Conservation (phyloP, 64 coral and sea anemone species). For the Stylophora pistillata region DNA sequence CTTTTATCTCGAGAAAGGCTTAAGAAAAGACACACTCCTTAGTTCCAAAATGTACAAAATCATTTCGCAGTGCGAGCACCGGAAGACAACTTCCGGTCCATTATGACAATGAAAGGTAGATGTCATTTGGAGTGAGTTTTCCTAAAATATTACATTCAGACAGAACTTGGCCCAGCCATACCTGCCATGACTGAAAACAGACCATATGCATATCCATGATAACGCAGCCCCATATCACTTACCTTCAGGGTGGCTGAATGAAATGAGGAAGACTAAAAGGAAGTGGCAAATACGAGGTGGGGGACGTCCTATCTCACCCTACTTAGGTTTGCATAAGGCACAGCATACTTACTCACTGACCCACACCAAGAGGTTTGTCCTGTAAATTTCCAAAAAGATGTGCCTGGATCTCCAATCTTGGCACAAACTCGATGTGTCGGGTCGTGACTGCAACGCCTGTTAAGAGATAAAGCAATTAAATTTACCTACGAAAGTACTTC, state of each 20-base stretch:
- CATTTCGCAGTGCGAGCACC: background rate
- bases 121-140: background rate
- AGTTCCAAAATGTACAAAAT: background rate
- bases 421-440: slow-evolving; percentile 32
- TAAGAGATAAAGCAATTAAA: background rate
- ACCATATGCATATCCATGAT: background rate
- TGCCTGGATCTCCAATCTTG: slow-evolving; percentile 9
- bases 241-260: background rate
- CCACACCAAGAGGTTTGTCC: slow-evolving; percentile 24
- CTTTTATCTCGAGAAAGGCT: background rate
- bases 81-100: too few relatives aligned
- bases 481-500: background rate
- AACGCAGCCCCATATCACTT: background rate
- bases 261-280: background rate
- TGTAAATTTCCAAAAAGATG: slow-evolving; percentile 31
- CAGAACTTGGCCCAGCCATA: background rate
- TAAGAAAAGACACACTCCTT: background rate
- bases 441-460: slow-evolving; percentile 31
- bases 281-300: background rate
- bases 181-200: too few relatives aligned
- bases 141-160: background rate
- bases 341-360: background rate
- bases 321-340: background rate
- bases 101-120: background rate
- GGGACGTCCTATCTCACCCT: background rate